Conservation (phyloP, 2,888 invertebrate genomes). For the Sabatieria punctata region DNA sequence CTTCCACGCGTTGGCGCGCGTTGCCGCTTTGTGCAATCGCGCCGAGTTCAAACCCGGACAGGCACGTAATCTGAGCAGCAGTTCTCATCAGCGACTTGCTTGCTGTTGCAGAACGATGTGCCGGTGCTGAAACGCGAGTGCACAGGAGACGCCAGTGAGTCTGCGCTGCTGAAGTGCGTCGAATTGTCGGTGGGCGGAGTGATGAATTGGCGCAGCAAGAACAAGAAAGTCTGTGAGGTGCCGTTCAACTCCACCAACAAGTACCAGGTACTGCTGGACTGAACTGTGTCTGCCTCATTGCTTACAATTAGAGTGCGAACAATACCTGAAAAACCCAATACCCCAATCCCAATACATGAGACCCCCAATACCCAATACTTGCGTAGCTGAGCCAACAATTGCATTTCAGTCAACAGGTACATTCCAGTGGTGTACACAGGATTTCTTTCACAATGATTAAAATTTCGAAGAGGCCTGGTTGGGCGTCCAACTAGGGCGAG, state of each 20-base stretch:
- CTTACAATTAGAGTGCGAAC: no score
- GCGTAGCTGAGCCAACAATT: no score
- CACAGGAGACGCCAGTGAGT: slow-evolving; percentile 84
- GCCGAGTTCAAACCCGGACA: slow-evolving; percentile 95
- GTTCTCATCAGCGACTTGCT: no score
- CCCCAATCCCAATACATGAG: no score
- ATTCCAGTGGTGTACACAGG: no score
- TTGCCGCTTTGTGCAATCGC: slow-evolving; percentile 89
- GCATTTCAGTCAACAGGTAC: no score
- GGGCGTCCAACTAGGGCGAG: no score
- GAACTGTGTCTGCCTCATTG: no score
- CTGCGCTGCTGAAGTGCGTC: slow-evolving; percentile 58
- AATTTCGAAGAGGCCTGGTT: no score
- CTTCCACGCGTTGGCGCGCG: slow-evolving; percentile 73
- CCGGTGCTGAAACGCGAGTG: slow-evolving; percentile 39
- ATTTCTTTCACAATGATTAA: no score
- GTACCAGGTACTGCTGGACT: slow-evolving; percentile 45
- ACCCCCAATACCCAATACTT: no score
- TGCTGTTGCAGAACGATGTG: slow-evolving; percentile 16
- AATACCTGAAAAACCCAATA: no score
- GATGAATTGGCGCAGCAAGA: slow-evolving; percentile 36
- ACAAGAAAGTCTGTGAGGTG: slow-evolving; percentile 47
- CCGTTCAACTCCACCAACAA: slow-evolving; percentile 51
- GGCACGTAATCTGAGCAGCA: slow-evolving; percentile 11
- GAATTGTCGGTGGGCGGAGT: slow-evolving; percentile 45